Evolutionary conservation across 2,888 invertebrate species (phyloP).

Genomic region (Xanthorhoe spadicearia): DNA sequence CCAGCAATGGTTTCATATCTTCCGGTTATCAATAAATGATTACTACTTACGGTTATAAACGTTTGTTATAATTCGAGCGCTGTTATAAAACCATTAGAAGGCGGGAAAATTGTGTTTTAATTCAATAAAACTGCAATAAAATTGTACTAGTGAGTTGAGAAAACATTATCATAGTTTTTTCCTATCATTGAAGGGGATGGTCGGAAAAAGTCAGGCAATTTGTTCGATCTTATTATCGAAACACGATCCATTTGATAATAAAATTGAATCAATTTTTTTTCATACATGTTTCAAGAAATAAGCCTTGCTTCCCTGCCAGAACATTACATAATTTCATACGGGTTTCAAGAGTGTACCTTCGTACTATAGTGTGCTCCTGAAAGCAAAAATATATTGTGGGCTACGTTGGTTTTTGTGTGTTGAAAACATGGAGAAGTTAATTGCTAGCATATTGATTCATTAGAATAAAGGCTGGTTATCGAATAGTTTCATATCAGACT

Average conservation of each 20-base stretch:
- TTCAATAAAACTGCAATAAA: conserved; percentile 43
- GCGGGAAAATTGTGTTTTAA: conserved; percentile 46
- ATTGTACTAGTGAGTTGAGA: conserved; percentile 40
- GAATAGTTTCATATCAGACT: conserved; percentile 12
- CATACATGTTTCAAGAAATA: no score
- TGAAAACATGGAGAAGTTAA: not conserved
- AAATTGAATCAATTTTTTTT: no score
- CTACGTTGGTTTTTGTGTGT: not conserved
- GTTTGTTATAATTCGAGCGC: conserved; percentile 19
- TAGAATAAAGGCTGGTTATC: conserved; percentile 10
- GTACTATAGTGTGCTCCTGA: no score
- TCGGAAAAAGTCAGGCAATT: conserved; percentile 35
- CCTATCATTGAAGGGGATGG: conserved; percentile 27
- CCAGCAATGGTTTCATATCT: conserved; percentile 17
- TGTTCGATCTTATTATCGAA: conserved; percentile 7
- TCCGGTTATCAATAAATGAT: conserved; percentile 19
- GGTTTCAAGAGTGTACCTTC: no score
- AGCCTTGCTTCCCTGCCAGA: no score
- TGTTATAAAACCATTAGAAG: conserved; percentile 42
- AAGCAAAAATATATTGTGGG: no score
- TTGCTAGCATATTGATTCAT: not conserved
- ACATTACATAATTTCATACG: no score
- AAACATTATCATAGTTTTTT: conserved; percentile 32
- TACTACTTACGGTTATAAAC: not conserved
- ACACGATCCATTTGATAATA: no score